Evolutionary conservation across 2,113 vertebrate genomes (phyloP).

Genomic region (Labeo catla): DNA sequence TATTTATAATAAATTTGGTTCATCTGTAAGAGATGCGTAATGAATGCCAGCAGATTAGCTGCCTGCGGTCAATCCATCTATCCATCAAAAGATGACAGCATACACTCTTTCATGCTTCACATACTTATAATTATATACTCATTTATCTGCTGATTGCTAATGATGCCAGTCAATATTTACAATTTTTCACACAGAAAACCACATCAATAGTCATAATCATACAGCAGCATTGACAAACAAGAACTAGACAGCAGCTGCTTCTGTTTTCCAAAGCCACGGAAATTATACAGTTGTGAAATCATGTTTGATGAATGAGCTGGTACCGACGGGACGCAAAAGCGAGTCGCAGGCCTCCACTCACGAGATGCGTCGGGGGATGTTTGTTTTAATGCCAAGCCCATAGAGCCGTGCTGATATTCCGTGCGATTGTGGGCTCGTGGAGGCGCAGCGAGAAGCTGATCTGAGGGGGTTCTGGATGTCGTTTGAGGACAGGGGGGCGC

Average conservation of each 20-base stretch:
- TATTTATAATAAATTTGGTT: slow-evolving; percentile 10
- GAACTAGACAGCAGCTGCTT: slow-evolving; percentile 56
- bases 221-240: background rate
- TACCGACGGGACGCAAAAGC: background rate
- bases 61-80: slow-evolving; percentile 33
- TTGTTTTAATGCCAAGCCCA: slow-evolving; percentile 27
- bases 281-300: slow-evolving; percentile 26
- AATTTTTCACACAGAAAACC: slow-evolving; percentile 23
- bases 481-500: slow-evolving; percentile 21
- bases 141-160: slow-evolving; percentile 33
- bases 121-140: slow-evolving; percentile 33
- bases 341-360: background rate
- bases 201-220: slow-evolving; percentile 26
- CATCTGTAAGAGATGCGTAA: slow-evolving; percentile 20
- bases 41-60: slow-evolving; percentile 44
- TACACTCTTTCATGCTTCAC: slow-evolving; percentile 2
- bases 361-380: slow-evolving; percentile 26
- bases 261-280: slow-evolving; percentile 41
- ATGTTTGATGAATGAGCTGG: slow-evolving; percentile 42
- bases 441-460: slow-evolving; percentile 6
- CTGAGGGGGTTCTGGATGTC: slow-evolving; percentile 21
- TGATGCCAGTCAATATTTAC: slow-evolving; percentile 6
- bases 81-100: slow-evolving; percentile 35
- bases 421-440: background rate
- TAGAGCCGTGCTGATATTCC: slow-evolving; percentile 32